A percentile compares a stretch with the other conserved stretches of the same genome.
Conservation (phyloP, 2,888 invertebrate genomes). For the Heterodera filipjevi region DNA sequence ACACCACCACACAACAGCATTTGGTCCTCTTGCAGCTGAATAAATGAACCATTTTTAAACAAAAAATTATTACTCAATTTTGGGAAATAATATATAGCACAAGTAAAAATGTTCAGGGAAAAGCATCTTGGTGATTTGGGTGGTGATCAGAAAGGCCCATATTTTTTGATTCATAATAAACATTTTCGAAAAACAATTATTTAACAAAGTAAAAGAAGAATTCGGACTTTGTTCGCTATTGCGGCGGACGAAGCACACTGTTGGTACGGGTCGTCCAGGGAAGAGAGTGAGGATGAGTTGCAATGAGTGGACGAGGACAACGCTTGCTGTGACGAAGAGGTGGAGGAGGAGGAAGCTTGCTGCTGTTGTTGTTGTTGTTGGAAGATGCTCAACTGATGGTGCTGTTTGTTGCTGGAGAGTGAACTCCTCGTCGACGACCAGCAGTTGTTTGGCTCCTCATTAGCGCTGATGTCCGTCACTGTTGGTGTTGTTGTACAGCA, state of each 20-base stretch:
- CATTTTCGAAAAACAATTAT: too few relatives aligned
- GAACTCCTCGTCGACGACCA: constrained; percentile 18
- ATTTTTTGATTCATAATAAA: too few relatives aligned
- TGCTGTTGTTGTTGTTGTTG: constrained; percentile 4
- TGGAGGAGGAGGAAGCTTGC: neutral
- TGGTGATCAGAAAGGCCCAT: too few relatives aligned
- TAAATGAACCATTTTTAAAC: neutral
- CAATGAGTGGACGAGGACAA: neutral
- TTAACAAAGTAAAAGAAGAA: too few relatives aligned
- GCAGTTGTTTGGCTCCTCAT: neutral
- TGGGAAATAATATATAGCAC: too few relatives aligned
- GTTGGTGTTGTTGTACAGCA: neutral
- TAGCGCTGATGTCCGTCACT: neutral
- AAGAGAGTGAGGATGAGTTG: constrained; percentile 6
- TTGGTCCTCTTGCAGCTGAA: constrained; percentile 17
- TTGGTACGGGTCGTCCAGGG: constrained; percentile 18
- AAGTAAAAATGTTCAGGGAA: too few relatives aligned
- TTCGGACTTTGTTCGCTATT: constrained; percentile 9
- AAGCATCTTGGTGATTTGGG: too few relatives aligned
- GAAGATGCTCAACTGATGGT: neutral
- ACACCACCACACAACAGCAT: constrained; percentile 31
- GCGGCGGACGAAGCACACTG: neutral
- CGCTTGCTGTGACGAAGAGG: neutral
- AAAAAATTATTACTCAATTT: too few relatives aligned
- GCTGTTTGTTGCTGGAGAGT: neutral